Percentiles rank a stretch among this genome's conserved stretches.
Evolutionary conservation across 2,797 vertebrate species (phyloP).

Genomic region (Argya squamiceps): DNA sequence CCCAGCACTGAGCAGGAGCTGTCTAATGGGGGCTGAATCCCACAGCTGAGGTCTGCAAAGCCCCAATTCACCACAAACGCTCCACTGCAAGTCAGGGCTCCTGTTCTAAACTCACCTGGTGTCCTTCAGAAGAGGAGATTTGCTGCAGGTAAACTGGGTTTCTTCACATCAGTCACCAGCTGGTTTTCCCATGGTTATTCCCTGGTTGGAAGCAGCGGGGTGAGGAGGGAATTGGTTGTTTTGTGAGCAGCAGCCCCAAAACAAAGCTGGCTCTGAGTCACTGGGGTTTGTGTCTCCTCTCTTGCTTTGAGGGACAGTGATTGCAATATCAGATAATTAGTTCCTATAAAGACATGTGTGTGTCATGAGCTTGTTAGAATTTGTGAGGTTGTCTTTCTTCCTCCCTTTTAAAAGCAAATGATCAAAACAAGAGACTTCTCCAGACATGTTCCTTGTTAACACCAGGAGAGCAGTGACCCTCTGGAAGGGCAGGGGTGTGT

Average conservation of each 20-base stretch:
- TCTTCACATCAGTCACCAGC: not conserved
- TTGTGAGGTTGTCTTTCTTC: not conserved
- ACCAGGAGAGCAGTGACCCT: not conserved
- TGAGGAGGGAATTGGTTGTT: not conserved
- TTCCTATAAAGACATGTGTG: not conserved
- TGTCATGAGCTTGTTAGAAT: not conserved
- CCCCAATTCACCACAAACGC: fast-evolving
- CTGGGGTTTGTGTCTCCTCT: not conserved
- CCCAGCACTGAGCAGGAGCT: not conserved
- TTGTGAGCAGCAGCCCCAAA: not conserved
- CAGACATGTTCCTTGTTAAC: not conserved
- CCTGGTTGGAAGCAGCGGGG: not conserved
- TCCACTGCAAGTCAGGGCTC: not conserved
- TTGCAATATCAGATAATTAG: not conserved
- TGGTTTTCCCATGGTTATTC: fast-evolving
- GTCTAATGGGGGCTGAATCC: not conserved
- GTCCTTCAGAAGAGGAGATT: not conserved
- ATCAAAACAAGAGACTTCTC: not conserved
- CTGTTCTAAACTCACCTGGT: not conserved
- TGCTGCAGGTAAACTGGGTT: not conserved
- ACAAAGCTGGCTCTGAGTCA: fast-evolving
- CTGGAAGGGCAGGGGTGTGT: not conserved
- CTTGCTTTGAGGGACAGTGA: not conserved
- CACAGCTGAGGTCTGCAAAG: fast-evolving
- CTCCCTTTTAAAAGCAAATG: not conserved